phyloP scores from a whole-genome alignment of 2,113 vertebrate species.

The Rattus norvegicus region GRCr8 NC_086020.1:211156001-211156500 shows the following conservation, averaged over 20 bases:
- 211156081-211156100: background rate
- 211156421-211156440: background rate
- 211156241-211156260: too few relatives aligned
- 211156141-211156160: background rate
- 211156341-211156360: background rate
- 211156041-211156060: background rate
- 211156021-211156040: background rate
- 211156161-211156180: background rate
- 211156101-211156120: background rate
- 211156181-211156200: background rate
- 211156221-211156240: background rate
- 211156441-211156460: background rate
- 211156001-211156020: too few relatives aligned
- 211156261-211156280: too few relatives aligned
- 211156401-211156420: conserved; percentile 13
- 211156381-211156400: conserved; percentile 6
- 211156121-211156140: conserved; percentile 15
- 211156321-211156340: conserved; percentile 15
- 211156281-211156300: background rate
- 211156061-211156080: background rate
- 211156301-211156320: accelerated
- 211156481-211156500: background rate
- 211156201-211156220: background rate
- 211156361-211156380: background rate
- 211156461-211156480: background rate